Base-by-base conservation (phyloP, 2,113 vertebrate species). In the Corythaeola cristata region DNA sequence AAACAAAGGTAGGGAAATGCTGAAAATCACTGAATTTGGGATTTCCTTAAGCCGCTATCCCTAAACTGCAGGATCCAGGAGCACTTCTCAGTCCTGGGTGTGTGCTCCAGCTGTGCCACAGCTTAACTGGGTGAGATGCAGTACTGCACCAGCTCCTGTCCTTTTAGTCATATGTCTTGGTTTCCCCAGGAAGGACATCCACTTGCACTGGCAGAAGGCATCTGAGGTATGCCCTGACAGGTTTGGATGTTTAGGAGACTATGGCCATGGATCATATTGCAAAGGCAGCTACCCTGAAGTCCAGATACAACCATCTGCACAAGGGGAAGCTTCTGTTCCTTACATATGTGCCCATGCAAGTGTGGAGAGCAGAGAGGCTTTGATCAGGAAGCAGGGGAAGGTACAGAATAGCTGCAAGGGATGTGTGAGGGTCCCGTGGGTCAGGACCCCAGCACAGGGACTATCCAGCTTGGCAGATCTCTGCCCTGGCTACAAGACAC, bases 401-500 rank as follows among this genome's bases (percentile, higher is more conserved):
- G 35, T 52, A 2, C 39, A 23, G 69, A 17, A 21, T 41, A 75
- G 44, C 56, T 63, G n/a, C 1, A 2, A 67, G 41, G 62, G 74
- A 35, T 0, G 0, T 15, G 16, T 20, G 2, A 24, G 21, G 15
- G 39, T 49, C 53, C 39, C 1, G 1, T 8, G 17, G 55, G 30
- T 32, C 37, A 24, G 28, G 15, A 32, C 39, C 53, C 27, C 82
- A 33, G 49, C 83, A 20, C 14, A 20, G 49, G 5, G 9, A 45
- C 56, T 66, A 37, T 33, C 64, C 50, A 50, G 49, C 52, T 45
- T 60, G 84, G 76, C 83, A 68, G 50, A 50, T 33, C 66, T 80
- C 33, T 68, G 85, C 44, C 77, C 72, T 85, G 89, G 32, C 74
- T 80, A 5, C 3, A 2, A 50, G 77, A 41, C 0, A 3, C 37